These are phyloP conservation scores for Erpetoichthys calabaricus DNA, from an alignment of 2,797 vertebrate genomes.

Conservation along the genomic window DNA sequence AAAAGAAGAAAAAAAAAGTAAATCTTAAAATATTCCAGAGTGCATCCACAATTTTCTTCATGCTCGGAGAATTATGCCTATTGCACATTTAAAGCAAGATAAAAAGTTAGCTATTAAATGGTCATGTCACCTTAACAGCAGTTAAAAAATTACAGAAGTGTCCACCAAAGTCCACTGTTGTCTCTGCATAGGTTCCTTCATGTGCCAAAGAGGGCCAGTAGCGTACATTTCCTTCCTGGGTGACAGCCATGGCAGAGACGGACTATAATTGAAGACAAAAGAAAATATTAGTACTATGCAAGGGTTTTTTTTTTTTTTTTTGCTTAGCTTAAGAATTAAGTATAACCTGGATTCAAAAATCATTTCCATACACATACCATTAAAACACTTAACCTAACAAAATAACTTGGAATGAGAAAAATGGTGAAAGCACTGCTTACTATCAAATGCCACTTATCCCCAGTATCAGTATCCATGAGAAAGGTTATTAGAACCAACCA, in stretches of 20 bases:
- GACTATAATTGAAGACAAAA: constrained; percentile 39
- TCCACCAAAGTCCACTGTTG: constrained; percentile 55
- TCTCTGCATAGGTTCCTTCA: constrained; percentile 67
- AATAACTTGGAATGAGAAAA: too few relatives aligned
- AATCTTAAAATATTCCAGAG: not conserved
- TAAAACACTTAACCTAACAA: too few relatives aligned
- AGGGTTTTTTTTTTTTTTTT: too few relatives aligned
- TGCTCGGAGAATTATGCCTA: too few relatives aligned
- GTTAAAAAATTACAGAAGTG: constrained; percentile 64
- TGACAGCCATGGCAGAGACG: constrained; percentile 66
- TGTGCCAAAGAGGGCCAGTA: constrained; percentile 75
- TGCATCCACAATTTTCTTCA: not conserved
- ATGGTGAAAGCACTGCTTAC: too few relatives aligned
- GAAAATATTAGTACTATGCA: not conserved
- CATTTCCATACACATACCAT: too few relatives aligned
- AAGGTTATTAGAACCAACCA: too few relatives aligned
- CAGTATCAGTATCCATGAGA: too few relatives aligned
- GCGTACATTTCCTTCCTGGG: constrained; percentile 64
- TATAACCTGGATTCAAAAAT: too few relatives aligned
- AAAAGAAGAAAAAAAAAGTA: not conserved
- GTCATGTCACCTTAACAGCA: constrained; percentile 57
- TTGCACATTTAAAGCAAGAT: too few relatives aligned
- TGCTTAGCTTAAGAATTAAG: not conserved
- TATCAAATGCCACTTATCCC: too few relatives aligned
- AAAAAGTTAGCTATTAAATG: not conserved